These are phyloP conservation scores for Pterophyllum scalare DNA, from an alignment of 2,113 vertebrate species.

Conservation along the genomic window DNA sequence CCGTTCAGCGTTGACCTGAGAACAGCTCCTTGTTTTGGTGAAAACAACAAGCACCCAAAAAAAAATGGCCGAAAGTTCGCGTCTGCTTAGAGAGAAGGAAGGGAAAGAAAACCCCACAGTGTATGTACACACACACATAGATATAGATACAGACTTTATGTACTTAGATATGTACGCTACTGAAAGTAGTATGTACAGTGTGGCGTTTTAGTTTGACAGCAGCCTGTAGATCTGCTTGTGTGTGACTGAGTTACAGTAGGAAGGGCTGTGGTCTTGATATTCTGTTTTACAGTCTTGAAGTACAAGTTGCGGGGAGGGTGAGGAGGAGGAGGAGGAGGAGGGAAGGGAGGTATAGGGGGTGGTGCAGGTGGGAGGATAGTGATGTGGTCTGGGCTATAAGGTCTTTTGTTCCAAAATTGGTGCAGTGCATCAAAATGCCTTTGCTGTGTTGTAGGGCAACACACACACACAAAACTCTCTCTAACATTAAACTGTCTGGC, in stretches of 20 bases:
- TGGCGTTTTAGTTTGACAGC: slow-evolving; percentile 1
- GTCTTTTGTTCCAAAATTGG: slow-evolving; percentile 80
- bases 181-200: not conserved
- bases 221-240: not conserved
- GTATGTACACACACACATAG: not conserved
- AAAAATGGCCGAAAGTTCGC: slow-evolving; percentile 71
- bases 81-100: slow-evolving; percentile 15
- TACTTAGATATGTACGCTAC: not conserved
- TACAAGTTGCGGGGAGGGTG: slow-evolving; percentile 39
- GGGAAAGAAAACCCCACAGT: not conserved
- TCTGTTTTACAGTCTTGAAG: slow-evolving; percentile 45
- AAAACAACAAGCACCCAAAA: slow-evolving; percentile 60
- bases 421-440: slow-evolving; percentile 80
- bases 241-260: not conserved
- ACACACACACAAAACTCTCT: slow-evolving; percentile 8
- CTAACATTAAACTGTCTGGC: slow-evolving; percentile 33
- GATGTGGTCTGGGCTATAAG: slow-evolving; percentile 71
- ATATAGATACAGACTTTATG: not conserved
- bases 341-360: not conserved
- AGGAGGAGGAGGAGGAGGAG: not conserved
- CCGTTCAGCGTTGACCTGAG: slow-evolving; percentile 55
- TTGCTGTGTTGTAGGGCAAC: slow-evolving; percentile 52
- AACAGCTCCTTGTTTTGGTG: slow-evolving; percentile 54
- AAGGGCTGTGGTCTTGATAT: slow-evolving; percentile 27
- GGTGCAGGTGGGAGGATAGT: slow-evolving; percentile 70